Base-by-base conservation (phyloP, 2,888 invertebrate genomes). In the Camptogramma bilineatum region DNA sequence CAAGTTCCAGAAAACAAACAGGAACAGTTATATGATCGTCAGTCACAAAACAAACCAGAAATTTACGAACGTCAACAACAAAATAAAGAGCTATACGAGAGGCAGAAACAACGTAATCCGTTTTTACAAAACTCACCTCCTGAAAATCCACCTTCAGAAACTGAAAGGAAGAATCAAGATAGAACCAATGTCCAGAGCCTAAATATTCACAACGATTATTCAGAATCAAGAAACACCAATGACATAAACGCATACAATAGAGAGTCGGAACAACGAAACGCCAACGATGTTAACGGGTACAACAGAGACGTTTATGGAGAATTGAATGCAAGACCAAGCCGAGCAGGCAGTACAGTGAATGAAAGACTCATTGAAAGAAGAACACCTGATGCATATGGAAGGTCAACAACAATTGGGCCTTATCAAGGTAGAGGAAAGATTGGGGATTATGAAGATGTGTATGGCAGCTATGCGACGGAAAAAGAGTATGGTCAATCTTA, bases 351-450 rank as follows among this genome's bases (percentile, higher is more conserved):
- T 76, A 77, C 78, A 50, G 75, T 83, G 0, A 90, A 87, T 68
- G 93, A 93, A 69, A 80, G 91, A 55, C 75, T 92, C 42, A 85
- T 93, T 21, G 97, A 97, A 81, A 94, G 97, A 72, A 94, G 97
- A 71, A 97, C 97, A 0, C 97, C 97, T 0, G 97, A 97, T 78
- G 96, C 96, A 10, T 97, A 97, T 78, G 96, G 97, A 0, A 91
- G 96, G 68, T 95, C 96, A 42, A 87, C 86, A 46, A 83, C 88
- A 72, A 94, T 92, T 84, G 90, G 83, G 10, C 82, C 87, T 9
- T 88, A 91, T 60, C 66, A 57, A 44, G 19, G 58, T 13, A 91
- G 88, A 71, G 86, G 84, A 46, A 88, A 87, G 75, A 87, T 91
- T 39, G 94, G 94, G 0, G 97, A 97, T 80, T 97, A 97, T 78